Evolutionary conservation across 1,140 invertebrate species (phyloP), one percentile per base, ranked within the genome.

Genomic region (Bombus ignitus): DNA sequence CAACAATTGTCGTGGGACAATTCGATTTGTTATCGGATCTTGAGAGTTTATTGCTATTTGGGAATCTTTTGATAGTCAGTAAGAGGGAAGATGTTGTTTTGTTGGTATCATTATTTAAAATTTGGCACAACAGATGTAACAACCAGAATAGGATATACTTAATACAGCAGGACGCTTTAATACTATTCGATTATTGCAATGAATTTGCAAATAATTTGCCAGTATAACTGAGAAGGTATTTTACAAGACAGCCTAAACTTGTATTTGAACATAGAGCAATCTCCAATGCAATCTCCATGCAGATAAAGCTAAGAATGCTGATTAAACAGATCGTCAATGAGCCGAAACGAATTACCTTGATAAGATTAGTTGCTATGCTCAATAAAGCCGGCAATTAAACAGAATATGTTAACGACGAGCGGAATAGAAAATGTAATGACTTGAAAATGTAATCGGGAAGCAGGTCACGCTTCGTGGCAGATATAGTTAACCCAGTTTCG

Each of bases 361-460:
- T 9, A 42, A 59, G 71, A 59, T 72, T 82, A 74, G 39, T 47
- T 59, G 59, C 28, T 35, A n/a, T 35, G 32, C 18, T 28, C 73
- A 65, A 83, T 77, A 22, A 35, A 76, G 53, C 18, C 6, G 18
- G 39, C 10, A n/a, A 77, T 83, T 83, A 83, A 65, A 53, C 72
- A 12, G 72, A 53, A 65, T 42, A 83, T 75, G 62, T 83, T 47
- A 70, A 57, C 35, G 44, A n/a, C 28, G 59, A 22, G 66, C 18
- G 44, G 73, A 83, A 76, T 66, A 77, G 42, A 62, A 53, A 77
- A 68, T 15, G 81, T 83, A 83, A 83, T 83, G 72, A 75, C 72
- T 66, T 28, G 81, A 83, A 66, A 83, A 83, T 53, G 75, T 42
- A 83, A 83, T 76, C 47, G 65, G 74, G 59, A 77, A 83, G 25